Conservation (phyloP, 53 echinoderm and acorn worm genomes). For the Pentamera pediparva region DNA sequence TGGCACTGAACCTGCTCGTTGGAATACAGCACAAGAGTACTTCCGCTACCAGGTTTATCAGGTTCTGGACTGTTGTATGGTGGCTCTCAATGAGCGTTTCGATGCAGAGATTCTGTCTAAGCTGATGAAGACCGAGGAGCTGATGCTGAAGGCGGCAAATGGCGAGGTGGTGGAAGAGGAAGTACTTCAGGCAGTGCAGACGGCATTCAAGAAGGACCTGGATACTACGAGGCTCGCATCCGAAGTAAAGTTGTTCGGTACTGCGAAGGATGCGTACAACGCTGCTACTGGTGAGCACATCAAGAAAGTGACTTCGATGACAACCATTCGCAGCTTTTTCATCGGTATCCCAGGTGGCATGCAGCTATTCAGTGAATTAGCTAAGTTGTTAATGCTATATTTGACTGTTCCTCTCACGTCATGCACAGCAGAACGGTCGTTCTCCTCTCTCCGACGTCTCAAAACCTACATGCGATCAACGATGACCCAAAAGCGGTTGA, state of each 20-base stretch:
- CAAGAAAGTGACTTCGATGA: constrained; percentile 4
- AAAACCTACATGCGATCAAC: constrained; percentile 36
- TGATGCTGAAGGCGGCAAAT: too few relatives aligned
- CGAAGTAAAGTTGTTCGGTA: constrained; percentile 1
- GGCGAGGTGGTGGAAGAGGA: constrained; percentile 8
- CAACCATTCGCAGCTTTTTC: constrained; percentile 15
- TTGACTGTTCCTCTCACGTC: constrained; percentile 34
- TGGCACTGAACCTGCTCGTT: constrained; percentile 5
- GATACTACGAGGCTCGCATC: constrained; percentile 5
- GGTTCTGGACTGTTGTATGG: constrained; percentile 17
- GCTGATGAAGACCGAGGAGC: too few relatives aligned
- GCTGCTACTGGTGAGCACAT: constrained; percentile 8
- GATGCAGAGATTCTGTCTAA: neutral
- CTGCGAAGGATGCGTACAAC: constrained; percentile 10
- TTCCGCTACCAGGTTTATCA: constrained; percentile 12
- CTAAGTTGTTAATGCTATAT: constrained; percentile 6
- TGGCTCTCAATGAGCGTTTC: constrained; percentile 11
- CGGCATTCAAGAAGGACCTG: constrained; percentile 12
- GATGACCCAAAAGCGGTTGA: constrained; percentile 43
- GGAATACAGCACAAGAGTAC: constrained; percentile 12
- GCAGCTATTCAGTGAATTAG: constrained; percentile 17
- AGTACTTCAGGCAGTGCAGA: neutral
- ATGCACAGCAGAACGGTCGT: constrained; percentile 28
- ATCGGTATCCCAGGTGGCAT: neutral
- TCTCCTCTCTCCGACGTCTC: constrained; percentile 9